Conservation (phyloP, 1,140 invertebrate species). For the Alviniconcha marisindica region DNA sequence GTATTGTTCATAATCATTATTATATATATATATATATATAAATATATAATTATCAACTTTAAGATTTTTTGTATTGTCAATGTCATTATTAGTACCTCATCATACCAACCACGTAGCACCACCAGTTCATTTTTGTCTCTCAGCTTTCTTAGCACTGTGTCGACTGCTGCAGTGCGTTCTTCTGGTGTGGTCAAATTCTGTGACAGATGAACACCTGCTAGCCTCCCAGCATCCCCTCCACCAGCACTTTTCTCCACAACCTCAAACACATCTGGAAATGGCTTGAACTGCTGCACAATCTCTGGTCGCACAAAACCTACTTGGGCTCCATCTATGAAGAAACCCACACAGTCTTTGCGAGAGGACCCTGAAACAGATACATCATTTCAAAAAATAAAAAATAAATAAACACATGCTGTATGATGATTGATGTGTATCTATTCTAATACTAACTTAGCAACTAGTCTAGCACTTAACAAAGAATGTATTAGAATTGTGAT, state of each 20-base stretch:
- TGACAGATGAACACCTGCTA: slow-evolving; percentile 38
- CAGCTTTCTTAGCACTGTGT: slow-evolving; percentile 86
- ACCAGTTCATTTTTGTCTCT: slow-evolving; percentile 81
- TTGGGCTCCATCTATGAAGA: slow-evolving; percentile 90
- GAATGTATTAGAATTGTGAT: background rate
- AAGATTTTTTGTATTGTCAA: too few relatives aligned
- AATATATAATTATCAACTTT: background rate
- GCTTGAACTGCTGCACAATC: slow-evolving; percentile 85
- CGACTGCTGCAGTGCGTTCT: slow-evolving; percentile 87
- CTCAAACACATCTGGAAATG: slow-evolving; percentile 88
- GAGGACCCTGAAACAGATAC: slow-evolving; percentile 52
- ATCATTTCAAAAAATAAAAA: slow-evolving; percentile 10
- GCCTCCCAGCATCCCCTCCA: slow-evolving; percentile 74
- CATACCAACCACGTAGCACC: slow-evolving; percentile 90
- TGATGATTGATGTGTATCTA: background rate
- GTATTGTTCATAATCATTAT: too few relatives aligned
- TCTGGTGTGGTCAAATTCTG: slow-evolving; percentile 87
- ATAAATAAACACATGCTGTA: background rate
- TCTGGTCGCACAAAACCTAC: slow-evolving; percentile 90
- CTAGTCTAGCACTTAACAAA: background rate
- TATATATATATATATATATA: background rate
- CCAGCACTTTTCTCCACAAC: slow-evolving; percentile 50
- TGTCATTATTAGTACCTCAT: slow-evolving; percentile 83
- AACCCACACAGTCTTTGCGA: slow-evolving; percentile 81
- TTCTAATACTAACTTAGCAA: background rate